phyloP scores from a whole-genome alignment of 2,113 vertebrate genomes.

The Semnornis frantzii region DNA sequence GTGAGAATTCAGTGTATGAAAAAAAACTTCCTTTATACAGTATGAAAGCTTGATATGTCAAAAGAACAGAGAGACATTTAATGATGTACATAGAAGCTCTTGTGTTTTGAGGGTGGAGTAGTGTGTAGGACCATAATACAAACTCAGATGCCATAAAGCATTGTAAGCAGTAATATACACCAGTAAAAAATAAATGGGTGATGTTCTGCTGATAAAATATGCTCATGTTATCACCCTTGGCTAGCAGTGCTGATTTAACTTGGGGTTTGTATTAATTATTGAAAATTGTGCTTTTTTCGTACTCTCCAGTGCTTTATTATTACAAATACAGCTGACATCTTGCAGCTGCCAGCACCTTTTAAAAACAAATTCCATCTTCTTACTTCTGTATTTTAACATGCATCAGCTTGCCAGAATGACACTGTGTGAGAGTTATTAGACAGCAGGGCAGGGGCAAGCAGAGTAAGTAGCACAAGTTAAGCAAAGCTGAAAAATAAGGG shows the following conservation, averaged over 20 bases:
- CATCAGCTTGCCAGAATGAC: background rate
- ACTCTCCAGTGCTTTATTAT: slow-evolving; percentile 1
- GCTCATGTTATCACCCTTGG: slow-evolving; percentile 44
- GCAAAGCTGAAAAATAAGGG: background rate
- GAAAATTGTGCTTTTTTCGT: background rate
- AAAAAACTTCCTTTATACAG: background rate
- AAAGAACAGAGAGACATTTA: background rate
- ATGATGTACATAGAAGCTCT: background rate
- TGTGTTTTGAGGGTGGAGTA: slow-evolving; percentile 4
- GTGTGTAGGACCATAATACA: background rate
- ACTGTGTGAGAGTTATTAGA: background rate
- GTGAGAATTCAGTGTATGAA: background rate
- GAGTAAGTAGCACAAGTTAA: background rate
- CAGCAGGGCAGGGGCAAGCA: background rate
- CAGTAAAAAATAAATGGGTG: background rate
- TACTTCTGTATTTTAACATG: background rate
- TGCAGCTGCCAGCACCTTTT: slow-evolving; percentile 24
- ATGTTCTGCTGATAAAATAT: background rate
- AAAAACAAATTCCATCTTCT: background rate
- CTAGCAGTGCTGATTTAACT: background rate
- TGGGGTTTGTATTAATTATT: slow-evolving; percentile 32
- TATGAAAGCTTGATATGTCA: background rate
- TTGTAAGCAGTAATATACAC: background rate
- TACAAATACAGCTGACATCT: slow-evolving; percentile 5
- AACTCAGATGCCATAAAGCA: background rate